phyloP scores from a whole-genome alignment of 2,797 vertebrate genomes.

The Trachurus trachurus region DNA sequence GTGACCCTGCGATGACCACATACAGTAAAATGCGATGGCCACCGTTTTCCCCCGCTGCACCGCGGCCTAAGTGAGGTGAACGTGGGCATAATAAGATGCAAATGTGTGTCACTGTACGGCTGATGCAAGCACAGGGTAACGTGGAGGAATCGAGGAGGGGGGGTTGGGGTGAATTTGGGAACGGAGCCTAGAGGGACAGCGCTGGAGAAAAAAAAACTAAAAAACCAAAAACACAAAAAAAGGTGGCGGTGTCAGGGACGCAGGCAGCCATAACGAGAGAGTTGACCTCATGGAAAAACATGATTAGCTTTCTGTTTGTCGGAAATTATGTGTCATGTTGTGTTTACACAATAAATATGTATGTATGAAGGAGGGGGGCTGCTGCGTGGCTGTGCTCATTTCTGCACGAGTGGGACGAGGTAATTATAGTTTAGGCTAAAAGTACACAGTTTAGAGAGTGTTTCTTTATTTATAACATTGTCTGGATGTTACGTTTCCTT shows the following conservation, averaged over 20 bases:
- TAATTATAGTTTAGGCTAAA: constrained; percentile 30
- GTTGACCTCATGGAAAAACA: constrained; percentile 44
- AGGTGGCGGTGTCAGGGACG: constrained; percentile 24
- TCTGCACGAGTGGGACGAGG: constrained; percentile 20
- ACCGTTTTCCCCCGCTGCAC: neutral
- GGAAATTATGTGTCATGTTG: constrained; percentile 43
- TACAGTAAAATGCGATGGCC: constrained; percentile 30
- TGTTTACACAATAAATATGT: constrained; percentile 25
- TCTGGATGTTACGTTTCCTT: neutral
- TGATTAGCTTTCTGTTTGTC: constrained; percentile 51
- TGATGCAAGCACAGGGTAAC: constrained; percentile 76
- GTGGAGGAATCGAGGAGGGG: constrained; percentile 11
- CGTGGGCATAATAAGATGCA: constrained; percentile 55
- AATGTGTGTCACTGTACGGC: constrained; percentile 62
- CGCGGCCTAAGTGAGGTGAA: constrained; percentile 36
- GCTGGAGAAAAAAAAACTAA: constrained; percentile 42
- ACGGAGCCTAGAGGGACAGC: constrained; percentile 53
- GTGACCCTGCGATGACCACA: constrained; percentile 32
- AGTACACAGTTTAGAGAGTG: neutral
- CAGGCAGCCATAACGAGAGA: constrained; percentile 24
- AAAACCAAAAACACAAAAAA: neutral
- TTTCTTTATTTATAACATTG: neutral
- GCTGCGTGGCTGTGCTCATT: neutral
- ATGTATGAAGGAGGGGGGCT: constrained; percentile 5
- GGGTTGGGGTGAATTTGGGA: constrained; percentile 35